Evolutionary conservation across 2,797 vertebrate species (phyloP).

Genomic region (Crax fasciolata): DNA sequence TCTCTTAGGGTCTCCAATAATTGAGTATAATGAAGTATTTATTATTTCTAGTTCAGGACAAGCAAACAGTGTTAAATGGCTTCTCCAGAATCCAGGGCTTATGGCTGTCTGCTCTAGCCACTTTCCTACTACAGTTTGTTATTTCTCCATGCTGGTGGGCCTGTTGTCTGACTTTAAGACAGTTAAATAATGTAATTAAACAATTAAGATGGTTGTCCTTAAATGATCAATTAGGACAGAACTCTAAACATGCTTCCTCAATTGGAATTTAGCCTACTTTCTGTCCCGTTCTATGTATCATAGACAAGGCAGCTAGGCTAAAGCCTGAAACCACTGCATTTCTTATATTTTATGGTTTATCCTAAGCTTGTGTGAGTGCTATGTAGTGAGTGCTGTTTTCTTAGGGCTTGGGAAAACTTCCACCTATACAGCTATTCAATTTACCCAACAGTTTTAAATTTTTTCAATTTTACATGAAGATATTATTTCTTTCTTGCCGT

Average conservation of each 20-base stretch:
- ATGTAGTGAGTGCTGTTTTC: neutral
- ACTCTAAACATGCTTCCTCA: slow-evolving; percentile 64
- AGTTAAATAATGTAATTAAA: slow-evolving; percentile 76
- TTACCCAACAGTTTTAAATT: neutral
- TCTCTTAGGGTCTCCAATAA: slow-evolving; percentile 45
- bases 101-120: slow-evolving; percentile 37
- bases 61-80: slow-evolving; percentile 73
- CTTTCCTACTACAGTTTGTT: slow-evolving; percentile 72
- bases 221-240: slow-evolving; percentile 76
- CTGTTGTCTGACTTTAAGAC: slow-evolving; percentile 61
- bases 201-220: slow-evolving; percentile 70
- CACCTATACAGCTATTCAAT: neutral
- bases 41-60: slow-evolving; percentile 73
- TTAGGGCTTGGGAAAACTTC: neutral
- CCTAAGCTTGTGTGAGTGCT: neutral
- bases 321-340: neutral
- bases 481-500: neutral
- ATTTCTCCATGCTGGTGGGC: slow-evolving; percentile 75
- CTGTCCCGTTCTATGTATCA: slow-evolving; percentile 30
- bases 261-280: slow-evolving; percentile 64
- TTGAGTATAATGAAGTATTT: slow-evolving; percentile 71
- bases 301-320: slow-evolving; percentile 33
- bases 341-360: neutral
- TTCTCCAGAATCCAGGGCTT: slow-evolving; percentile 56
- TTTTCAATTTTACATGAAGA: neutral